These are phyloP conservation scores for Andrena camellia DNA, from an alignment of 2,888 invertebrate species.

Conservation along the genomic window DNA sequence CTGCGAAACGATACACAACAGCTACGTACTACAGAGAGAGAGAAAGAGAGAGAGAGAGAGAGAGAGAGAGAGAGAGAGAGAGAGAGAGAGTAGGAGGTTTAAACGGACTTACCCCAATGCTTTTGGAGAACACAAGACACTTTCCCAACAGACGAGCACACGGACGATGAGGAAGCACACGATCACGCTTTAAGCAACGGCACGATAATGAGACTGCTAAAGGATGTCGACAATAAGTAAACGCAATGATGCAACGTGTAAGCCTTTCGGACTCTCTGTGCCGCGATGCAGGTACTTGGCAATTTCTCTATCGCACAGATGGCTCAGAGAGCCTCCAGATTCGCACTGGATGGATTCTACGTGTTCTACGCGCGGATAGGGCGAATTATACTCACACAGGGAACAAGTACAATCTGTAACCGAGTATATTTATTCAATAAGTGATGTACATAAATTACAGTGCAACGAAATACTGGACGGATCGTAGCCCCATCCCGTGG, in stretches of 20 bases:
- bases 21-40: neutral
- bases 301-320: neutral
- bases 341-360: neutral
- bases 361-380: constrained; percentile 19
- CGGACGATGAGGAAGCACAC: constrained; percentile 48
- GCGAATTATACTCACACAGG: constrained; percentile 28
- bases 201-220: neutral
- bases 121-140: constrained; percentile 31
- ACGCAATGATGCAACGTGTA: neutral
- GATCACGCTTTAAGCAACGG: constrained; percentile 51
- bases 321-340: neutral
- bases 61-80: too few relatives aligned
- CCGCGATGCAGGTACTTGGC: neutral
- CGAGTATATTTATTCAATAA: constrained; percentile 79
- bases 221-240: constrained; percentile 5
- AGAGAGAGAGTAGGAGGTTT: neutral
- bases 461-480: constrained; percentile 80
- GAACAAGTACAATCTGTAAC: constrained; percentile 65
- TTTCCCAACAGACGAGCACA: constrained; percentile 55
- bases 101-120: constrained; percentile 60
- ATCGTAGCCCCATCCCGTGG: constrained; percentile 68
- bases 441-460: constrained; percentile 82
- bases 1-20: neutral
- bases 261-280: neutral
- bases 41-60: too few relatives aligned